Evolutionary conservation across 64 coral and sea anemone genomes (phyloP), one percentile per base, ranked within the genome.

Genomic region (Stylophora pistillata): DNA sequence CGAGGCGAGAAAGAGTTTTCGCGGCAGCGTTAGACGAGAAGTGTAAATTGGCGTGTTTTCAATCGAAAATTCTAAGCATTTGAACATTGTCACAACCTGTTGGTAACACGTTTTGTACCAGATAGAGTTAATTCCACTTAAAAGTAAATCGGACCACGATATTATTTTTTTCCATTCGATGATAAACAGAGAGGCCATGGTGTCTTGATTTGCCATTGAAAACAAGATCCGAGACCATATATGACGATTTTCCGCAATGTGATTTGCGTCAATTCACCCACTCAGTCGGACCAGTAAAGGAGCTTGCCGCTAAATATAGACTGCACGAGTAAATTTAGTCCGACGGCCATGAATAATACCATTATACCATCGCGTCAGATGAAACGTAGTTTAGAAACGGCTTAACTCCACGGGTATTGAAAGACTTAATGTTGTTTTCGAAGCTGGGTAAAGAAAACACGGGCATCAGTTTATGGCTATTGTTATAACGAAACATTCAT

Each of bases 261-360:
- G 7, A n/a, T 13, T 25, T 84, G 62, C 80, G 80, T 84, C 80
- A 84, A 37, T 31, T 82, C 79, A 58, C 79, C 79, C 59, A 82
- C 79, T 64, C 79, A 26, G 53, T 84, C 61, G 4, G 18, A 31
- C 34, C 4, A 82, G 21, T 21, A 21, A 61, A 64, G 16, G 11
- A 53, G 53, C 25, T 23, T 23, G 16, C n/a, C 34, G 34, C 41
- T 84, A 66, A 64, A 84, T 69, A 84, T 84, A 53, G 25, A 33
- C 66, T 37, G 30, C 6, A 61, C 62, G 21, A 27, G 80, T 84
- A 84, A 69, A 84, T 84, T 84, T 84, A 84, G 80, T 34, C 53
- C 52, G 21, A 26, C 32, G 55, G 25, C 52, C 61, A 47, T 84
- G 21, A 84, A 69, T 70, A 70, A 84, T 21, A 84, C 60, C 37